Conservation (phyloP, 2,888 invertebrate genomes). For the Eupeodes latifasciatus region DNA sequence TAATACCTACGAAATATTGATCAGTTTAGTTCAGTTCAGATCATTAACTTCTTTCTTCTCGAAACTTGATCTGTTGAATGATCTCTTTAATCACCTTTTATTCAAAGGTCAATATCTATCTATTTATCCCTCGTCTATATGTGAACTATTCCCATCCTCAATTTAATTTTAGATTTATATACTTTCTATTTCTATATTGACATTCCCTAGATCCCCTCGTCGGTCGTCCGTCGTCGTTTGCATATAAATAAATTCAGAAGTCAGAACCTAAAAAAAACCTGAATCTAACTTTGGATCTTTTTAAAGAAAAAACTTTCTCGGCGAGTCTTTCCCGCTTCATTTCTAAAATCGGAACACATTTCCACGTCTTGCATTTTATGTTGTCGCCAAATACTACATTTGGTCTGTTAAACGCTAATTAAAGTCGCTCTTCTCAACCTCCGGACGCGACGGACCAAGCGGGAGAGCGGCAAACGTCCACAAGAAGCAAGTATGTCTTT, state of each 20-base stretch:
- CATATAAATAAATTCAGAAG: slow-evolving; percentile 25
- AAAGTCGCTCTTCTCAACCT: slow-evolving; percentile 27
- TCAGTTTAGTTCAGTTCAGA: neutral
- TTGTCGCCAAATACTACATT: slow-evolving; percentile 61
- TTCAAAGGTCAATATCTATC: slow-evolving; percentile 53
- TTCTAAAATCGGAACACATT: slow-evolving; percentile 30
- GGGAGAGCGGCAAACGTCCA: too few relatives aligned
- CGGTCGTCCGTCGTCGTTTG: neutral
- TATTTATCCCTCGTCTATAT: neutral
- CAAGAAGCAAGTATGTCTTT: slow-evolving; percentile 6
- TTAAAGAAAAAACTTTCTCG: slow-evolving; percentile 13
- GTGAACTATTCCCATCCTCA: slow-evolving; percentile 25
- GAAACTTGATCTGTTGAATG: slow-evolving; percentile 58
- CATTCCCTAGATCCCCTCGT: slow-evolving; percentile 30
- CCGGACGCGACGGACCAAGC: neutral
- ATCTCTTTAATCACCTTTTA: slow-evolving; percentile 20
- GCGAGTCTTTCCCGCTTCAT: slow-evolving; percentile 27
- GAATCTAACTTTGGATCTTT: slow-evolving; percentile 55
- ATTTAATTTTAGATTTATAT: slow-evolving; percentile 43
- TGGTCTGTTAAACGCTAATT: slow-evolving; percentile 70
- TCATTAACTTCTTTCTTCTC: neutral
- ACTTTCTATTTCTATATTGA: slow-evolving; percentile 58
- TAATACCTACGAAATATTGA: neutral
- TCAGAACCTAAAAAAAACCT: slow-evolving; percentile 28
- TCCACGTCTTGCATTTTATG: slow-evolving; percentile 1